These are phyloP conservation scores for Gastrophryne carolinensis DNA, from an alignment of 2,797 vertebrate genomes.

Conservation along the genomic window DNA sequence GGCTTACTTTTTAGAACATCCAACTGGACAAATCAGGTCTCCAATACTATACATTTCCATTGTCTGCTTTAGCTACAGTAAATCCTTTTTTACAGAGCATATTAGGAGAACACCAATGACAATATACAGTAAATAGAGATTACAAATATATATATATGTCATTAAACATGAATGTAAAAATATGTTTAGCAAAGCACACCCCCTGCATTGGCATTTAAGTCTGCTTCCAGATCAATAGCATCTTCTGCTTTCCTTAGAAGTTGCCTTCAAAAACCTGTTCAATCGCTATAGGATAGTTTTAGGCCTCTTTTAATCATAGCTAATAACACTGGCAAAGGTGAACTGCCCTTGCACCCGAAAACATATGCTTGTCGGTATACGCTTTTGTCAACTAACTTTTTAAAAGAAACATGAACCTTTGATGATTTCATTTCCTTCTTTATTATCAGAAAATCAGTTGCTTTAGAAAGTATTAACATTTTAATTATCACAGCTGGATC, in stretches of 20 bases:
- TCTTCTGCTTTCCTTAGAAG: neutral
- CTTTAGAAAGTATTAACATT: neutral
- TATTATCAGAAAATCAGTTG: neutral
- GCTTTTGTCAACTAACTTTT: neutral
- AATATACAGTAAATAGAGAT: too few relatives aligned
- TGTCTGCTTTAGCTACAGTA: too few relatives aligned
- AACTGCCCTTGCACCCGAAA: neutral
- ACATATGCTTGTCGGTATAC: neutral
- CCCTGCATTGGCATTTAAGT: neutral
- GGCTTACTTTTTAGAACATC: too few relatives aligned
- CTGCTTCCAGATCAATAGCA: neutral
- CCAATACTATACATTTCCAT: too few relatives aligned
- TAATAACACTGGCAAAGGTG: slow-evolving; percentile 5
- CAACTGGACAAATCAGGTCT: too few relatives aligned
- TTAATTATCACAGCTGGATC: neutral
- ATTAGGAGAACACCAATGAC: too few relatives aligned
- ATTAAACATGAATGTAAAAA: too few relatives aligned
- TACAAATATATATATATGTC: too few relatives aligned
- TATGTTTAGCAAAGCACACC: neutral
- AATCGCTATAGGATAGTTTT: slow-evolving; percentile 6
- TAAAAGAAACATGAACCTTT: neutral
- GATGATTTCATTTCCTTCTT: neutral
- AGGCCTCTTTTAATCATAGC: slow-evolving; percentile 30
- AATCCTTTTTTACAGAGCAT: too few relatives aligned
- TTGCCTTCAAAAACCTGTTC: slow-evolving; percentile 1